Base-by-base conservation (phyloP, 2,113 vertebrate species). In the Oplegnathus fasciatus region DNA sequence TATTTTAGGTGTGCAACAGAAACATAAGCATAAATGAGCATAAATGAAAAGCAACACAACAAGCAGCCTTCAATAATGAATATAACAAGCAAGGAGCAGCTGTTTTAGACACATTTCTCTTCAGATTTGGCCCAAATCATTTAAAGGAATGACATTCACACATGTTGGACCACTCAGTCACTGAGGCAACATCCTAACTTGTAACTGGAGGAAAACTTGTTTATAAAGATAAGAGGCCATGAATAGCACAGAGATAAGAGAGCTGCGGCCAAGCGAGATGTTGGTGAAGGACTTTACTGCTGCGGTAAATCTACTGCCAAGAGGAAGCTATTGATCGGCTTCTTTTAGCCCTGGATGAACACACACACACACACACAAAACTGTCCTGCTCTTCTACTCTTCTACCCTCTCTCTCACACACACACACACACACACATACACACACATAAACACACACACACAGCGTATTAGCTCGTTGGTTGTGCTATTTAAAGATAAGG, bases 401-500 rank as follows among this genome's bases (percentile, higher is more conserved):
- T 1, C 52, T 13, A 26, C 32, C 22, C 48, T 30, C 20, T 30
- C 66, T 46, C 37, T 66, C 62, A n/a, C 61, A 40, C 65, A 76
- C 79, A 37, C 40, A 74, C 52, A 48, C 83, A 62, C 66, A 75
- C 77, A n/a, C n/a, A n/a, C n/a, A n/a, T n/a, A n/a, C n/a, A n/a
- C n/a, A n/a, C n/a, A n/a, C n/a, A n/a, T n/a, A n/a, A n/a, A n/a
- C 61, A 40, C 65, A 76, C 79, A 37, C 40, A 18, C 30, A 20
- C 4, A n/a, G 30, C 0, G n/a, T 70, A 75, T 58, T 74, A 26
- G 20, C 48, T 79, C 7, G 3, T 68, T 86, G 62, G n/a, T 40
- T 50, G 32, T 77, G 83, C 44, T 83, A 37, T 86, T 85, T 75
- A 44, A 58, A 92, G 92, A 94, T 92, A 90, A 92, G 71, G 11